Evolutionary conservation across 1,140 invertebrate species (phyloP).

Genomic region (Macrobrachium nipponense): DNA sequence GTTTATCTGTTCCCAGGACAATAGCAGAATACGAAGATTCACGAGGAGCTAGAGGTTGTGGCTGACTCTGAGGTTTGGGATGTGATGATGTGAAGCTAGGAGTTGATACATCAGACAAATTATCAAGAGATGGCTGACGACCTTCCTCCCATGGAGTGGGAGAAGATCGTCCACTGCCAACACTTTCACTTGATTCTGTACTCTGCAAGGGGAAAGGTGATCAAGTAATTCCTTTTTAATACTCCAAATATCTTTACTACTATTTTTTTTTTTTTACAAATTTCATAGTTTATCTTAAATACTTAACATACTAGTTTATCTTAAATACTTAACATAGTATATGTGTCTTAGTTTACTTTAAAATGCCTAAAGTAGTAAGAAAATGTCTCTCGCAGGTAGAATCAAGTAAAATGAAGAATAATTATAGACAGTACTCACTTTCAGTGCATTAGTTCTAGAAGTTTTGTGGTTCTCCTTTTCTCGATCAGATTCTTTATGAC

Average conservation of each 20-base stretch:
- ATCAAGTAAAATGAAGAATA: background rate
- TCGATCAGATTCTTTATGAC: conserved; percentile 32
- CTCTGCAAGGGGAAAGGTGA: background rate
- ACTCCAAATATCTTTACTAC: background rate
- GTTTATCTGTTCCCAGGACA: conserved; percentile 52
- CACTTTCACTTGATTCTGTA: conserved; percentile 24
- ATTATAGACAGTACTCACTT: background rate
- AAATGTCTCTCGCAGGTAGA: background rate
- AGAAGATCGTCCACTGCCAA: conserved; percentile 29
- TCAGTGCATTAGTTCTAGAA: background rate
- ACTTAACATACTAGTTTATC: no score
- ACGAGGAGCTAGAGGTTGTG: conserved; percentile 51
- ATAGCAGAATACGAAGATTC: conserved; percentile 57
- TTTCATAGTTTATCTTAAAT: no score
- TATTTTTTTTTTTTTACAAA: background rate
- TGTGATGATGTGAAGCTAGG: conserved; percentile 9
- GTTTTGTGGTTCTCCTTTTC: conserved; percentile 40
- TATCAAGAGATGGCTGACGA: conserved; percentile 1
- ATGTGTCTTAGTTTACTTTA: no score
- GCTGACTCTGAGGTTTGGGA: conserved; percentile 25
- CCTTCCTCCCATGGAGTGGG: conserved; percentile 45
- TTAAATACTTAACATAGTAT: no score
- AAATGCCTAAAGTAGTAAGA: no score
- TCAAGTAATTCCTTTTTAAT: background rate
- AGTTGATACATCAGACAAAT: background rate